Percentiles rank a stretch among this genome's conserved stretches.
phyloP scores from a whole-genome alignment of 2,113 vertebrate genomes.

The Indri indri region DNA sequence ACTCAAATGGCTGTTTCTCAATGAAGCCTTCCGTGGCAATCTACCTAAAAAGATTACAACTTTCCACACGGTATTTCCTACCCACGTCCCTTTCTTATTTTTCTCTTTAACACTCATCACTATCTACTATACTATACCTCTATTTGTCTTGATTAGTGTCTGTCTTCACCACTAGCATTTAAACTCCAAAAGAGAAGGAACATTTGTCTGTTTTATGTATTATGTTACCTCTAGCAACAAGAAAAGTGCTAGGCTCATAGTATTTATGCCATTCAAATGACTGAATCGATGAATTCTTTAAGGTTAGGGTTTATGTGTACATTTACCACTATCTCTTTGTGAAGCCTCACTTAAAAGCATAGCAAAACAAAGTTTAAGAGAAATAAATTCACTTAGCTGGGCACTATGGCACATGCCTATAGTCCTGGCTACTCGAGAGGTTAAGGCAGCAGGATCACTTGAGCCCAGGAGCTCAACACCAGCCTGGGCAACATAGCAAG shows the following conservation, averaged over 20 bases:
- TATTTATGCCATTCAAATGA: background rate
- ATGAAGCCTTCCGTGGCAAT: background rate
- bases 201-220: background rate
- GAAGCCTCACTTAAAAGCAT: background rate
- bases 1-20: background rate
- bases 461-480: no score
- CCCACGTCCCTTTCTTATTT: background rate
- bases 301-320: background rate
- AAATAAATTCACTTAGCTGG: background rate
- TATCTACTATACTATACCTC: background rate
- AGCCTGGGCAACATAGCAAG: no score
- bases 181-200: background rate
- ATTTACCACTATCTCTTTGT: background rate
- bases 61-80: background rate
- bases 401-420: no score
- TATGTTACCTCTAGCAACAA: background rate
- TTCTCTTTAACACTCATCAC: background rate
- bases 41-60: background rate
- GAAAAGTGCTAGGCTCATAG: background rate
- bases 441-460: no score
- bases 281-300: background rate
- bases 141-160: background rate
- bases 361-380: background rate
- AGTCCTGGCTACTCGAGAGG: no score
- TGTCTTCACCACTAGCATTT: background rate